Percentiles rank a stretch among this genome's conserved stretches.
Evolutionary conservation across 2,797 vertebrate species (phyloP).

Genomic region (Lacerta viridis): DNA sequence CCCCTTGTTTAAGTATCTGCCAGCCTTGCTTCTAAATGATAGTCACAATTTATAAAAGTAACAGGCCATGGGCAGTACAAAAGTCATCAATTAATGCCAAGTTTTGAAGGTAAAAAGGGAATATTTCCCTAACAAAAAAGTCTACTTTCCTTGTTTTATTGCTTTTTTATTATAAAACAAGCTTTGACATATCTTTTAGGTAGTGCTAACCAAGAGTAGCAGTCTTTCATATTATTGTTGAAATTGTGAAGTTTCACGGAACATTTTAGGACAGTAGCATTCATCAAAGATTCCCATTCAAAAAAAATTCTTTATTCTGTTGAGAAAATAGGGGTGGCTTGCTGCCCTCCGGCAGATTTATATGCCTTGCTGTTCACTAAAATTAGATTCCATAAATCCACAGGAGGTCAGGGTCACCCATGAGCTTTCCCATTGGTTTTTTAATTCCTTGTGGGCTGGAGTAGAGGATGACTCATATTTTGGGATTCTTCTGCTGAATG

Average conservation of each 20-base stretch:
- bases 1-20: background rate
- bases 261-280: slow-evolving; percentile 18
- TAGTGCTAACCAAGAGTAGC: slow-evolving; percentile 16
- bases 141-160: background rate
- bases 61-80: background rate
- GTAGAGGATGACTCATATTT: background rate
- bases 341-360: background rate
- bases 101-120: accelerated
- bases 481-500: background rate
- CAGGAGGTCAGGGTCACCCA: background rate
- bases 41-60: background rate
- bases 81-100: background rate
- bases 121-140: background rate
- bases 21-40: background rate
- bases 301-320: slow-evolving; percentile 28
- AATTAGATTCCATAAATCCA: background rate
- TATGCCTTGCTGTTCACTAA: background rate
- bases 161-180: background rate
- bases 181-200: slow-evolving; percentile 16
- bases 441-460: background rate
- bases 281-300: slow-evolving; percentile 43
- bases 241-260: background rate
- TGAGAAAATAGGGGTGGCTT: slow-evolving; percentile 25
- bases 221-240: slow-evolving; percentile 38
- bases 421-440: background rate